These are phyloP conservation scores for Trematomus loennbergii DNA, from an alignment of 2,113 vertebrate species.

Conservation along the genomic window DNA sequence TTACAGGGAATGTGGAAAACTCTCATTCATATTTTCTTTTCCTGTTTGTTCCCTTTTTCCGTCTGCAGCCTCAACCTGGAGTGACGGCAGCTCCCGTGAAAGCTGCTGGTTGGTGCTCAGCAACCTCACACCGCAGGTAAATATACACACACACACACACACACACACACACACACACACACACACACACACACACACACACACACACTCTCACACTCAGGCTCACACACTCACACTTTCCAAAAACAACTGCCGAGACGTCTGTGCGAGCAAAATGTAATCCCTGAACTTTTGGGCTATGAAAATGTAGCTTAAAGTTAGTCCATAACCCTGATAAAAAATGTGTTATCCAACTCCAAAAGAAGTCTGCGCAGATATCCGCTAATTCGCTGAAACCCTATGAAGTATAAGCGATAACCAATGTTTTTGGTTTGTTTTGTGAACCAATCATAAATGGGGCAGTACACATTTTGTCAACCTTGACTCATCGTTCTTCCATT, in stretches of 20 bases:
- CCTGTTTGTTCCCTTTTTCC: neutral
- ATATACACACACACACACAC: neutral
- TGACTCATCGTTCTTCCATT: neutral
- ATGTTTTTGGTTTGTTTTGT: neutral
- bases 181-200: too few species aligned
- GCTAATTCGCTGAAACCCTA: too few species aligned
- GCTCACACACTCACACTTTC: neutral
- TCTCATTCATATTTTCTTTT: neutral
- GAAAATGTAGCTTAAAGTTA: too few species aligned
- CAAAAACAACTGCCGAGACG: neutral
- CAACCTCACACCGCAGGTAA: constrained; percentile 99
- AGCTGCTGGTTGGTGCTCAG: constrained; percentile 99
- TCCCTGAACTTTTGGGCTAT: too few species aligned
- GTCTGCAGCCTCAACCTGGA: constrained; percentile 91
- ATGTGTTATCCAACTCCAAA: too few species aligned
- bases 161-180: too few species aligned
- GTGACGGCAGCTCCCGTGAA: constrained; percentile 94
- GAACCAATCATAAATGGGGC: too few species aligned
- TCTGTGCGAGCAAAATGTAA: too few species aligned
- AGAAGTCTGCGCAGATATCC: too few species aligned
- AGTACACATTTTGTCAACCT: neutral
- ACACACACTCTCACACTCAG: too few species aligned
- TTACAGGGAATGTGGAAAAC: constrained; percentile 20
- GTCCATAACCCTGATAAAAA: too few species aligned
- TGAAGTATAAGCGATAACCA: too few species aligned